Percentiles rank a stretch among this genome's conserved stretches.
These are phyloP conservation scores for Cettia cetti DNA, from an alignment of 2,113 vertebrate genomes.

Conservation along the genomic window DNA sequence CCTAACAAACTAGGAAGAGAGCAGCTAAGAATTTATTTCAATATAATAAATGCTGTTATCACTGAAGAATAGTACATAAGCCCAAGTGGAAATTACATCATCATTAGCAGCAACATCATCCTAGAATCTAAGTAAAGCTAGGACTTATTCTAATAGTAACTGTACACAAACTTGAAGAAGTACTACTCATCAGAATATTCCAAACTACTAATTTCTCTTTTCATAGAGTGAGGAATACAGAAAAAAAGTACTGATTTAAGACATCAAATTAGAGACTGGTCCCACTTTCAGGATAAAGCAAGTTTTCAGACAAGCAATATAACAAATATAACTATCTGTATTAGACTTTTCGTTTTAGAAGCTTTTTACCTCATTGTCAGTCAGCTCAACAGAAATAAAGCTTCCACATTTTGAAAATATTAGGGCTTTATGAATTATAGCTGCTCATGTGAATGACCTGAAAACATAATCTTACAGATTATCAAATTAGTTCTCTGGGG, in stretches of 20 bases:
- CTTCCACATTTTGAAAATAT: background rate
- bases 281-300: background rate
- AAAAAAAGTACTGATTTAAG: background rate
- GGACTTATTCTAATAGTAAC: background rate
- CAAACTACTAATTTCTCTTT: background rate
- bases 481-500: background rate
- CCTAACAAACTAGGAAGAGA: background rate
- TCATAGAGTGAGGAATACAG: background rate
- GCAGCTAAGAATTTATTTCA: background rate
- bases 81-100: background rate
- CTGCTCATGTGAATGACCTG: background rate
- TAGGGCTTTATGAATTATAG: background rate
- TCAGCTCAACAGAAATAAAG: background rate
- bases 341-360: background rate
- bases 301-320: background rate
- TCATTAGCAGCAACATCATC: background rate
- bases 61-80: background rate
- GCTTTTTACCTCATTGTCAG: background rate
- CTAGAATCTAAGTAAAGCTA: background rate
- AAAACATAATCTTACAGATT: background rate
- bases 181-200: background rate
- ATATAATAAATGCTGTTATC: background rate
- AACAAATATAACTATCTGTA: background rate
- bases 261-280: background rate
- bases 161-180: background rate